These are phyloP conservation scores for Mobula hypostoma DNA, from an alignment of 2,113 vertebrate genomes.

Conservation along the genomic window DNA sequence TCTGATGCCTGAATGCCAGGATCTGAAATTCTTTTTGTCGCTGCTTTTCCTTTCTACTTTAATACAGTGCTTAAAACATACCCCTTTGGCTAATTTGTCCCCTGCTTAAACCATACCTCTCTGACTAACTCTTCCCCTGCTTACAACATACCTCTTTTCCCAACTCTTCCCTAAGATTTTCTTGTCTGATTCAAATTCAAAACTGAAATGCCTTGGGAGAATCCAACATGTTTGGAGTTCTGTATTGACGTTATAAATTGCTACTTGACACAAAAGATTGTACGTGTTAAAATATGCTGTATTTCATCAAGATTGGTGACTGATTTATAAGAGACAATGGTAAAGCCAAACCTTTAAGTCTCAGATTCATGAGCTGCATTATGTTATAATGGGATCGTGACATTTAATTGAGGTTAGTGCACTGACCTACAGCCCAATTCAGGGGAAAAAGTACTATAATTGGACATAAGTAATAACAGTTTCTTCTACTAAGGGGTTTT, in stretches of 20 bases:
- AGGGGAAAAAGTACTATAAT: not conserved
- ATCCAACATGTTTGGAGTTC: not conserved
- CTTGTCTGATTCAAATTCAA: not conserved
- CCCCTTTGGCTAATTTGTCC: not conserved
- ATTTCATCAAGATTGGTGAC: not conserved
- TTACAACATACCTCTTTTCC: not conserved
- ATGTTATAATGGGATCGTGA: constrained; percentile 6
- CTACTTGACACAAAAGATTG: not conserved
- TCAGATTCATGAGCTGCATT: not conserved
- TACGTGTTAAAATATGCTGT: not conserved
- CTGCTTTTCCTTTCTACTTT: not conserved
- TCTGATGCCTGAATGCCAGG: not conserved
- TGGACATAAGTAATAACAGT: not conserved
- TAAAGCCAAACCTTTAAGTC: not conserved
- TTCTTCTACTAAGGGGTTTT: not conserved
- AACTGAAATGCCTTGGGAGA: not conserved
- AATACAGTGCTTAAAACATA: not conserved
- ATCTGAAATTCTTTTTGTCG: not conserved
- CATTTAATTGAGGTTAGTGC: constrained; percentile 21
- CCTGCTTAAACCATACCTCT: not conserved
- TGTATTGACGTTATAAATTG: not conserved
- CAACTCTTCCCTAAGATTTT: not conserved
- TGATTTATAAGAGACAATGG: constrained; percentile 1
- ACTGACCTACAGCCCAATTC: not conserved
- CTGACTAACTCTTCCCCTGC: not conserved